phyloP scores from a whole-genome alignment of 2,797 vertebrate species.

The Galago senegalensis region DNA sequence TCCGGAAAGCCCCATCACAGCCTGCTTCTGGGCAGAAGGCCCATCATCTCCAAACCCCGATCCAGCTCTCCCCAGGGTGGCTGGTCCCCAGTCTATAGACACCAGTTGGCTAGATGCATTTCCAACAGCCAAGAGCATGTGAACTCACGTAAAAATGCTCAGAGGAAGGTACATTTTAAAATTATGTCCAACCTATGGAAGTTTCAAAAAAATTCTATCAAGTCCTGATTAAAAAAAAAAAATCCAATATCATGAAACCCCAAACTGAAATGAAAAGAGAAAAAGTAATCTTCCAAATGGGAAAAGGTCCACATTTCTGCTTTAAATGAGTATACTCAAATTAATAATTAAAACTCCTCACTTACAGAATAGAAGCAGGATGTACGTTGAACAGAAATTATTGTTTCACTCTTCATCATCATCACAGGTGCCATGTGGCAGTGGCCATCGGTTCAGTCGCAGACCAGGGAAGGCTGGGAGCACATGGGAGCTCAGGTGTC shows the following conservation, averaged over 20 bases:
- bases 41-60: not conserved
- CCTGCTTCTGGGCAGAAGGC: not conserved
- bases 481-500: rapidly evolving
- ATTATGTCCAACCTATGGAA: not conserved
- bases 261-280: not conserved
- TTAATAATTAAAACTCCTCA: not conserved
- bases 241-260: not conserved
- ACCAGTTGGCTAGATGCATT: rapidly evolving
- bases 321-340: not conserved
- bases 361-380: no score
- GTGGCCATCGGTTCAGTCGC: rapidly evolving
- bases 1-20: rapidly evolving
- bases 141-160: not conserved
- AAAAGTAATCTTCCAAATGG: not conserved
- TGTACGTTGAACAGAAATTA: rapidly evolving
- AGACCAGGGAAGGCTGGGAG: not conserved
- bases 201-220: not conserved
- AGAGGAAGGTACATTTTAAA: not conserved
- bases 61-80: not conserved
- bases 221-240: not conserved
- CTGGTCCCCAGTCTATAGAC: rapidly evolving
- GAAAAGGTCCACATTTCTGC: not conserved
- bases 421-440: rapidly evolving
- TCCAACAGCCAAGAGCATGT: not conserved
- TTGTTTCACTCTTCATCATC: not conserved